These are phyloP conservation scores for Parazoanthus darwini DNA, from an alignment of 92 coral and sea anemone genomes.

Conservation along the genomic window DNA sequence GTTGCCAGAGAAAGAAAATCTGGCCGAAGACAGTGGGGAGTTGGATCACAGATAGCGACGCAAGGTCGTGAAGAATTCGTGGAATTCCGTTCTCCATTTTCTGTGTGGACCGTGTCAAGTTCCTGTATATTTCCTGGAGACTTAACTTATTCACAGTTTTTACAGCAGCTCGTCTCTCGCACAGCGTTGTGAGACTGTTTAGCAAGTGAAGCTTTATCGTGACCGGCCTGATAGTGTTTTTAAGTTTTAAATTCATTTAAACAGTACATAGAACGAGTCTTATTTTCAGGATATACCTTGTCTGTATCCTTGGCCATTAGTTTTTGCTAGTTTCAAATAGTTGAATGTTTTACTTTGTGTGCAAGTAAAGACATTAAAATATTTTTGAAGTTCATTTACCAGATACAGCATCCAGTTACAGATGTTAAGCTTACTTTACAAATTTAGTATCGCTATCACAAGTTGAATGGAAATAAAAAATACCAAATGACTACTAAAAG, in stretches of 20 bases:
- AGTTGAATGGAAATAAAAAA: background rate
- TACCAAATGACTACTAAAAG: background rate
- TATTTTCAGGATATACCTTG: background rate
- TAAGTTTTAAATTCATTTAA: too few species aligned
- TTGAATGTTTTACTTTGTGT: background rate
- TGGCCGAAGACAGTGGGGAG: too few species aligned
- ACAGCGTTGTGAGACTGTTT: background rate
- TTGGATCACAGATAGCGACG: too few species aligned
- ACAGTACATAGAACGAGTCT: background rate
- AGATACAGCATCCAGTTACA: background rate
- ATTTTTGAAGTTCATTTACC: background rate
- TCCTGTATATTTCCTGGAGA: background rate
- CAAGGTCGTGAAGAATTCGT: too few species aligned
- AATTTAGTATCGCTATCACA: background rate
- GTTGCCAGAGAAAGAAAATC: too few species aligned
- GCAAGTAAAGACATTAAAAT: background rate
- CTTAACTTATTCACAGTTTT: background rate
- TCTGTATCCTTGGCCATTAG: background rate
- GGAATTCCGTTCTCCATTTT: background rate
- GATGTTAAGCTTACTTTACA: background rate
- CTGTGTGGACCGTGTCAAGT: background rate
- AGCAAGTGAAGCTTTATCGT: background rate
- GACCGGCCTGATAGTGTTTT: background rate
- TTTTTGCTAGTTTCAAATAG: too few species aligned
- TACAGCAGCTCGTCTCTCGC: background rate